These are phyloP conservation scores for Drosophila stalkeri DNA, from an alignment of 2,888 invertebrate genomes.

Conservation along the genomic window DNA sequence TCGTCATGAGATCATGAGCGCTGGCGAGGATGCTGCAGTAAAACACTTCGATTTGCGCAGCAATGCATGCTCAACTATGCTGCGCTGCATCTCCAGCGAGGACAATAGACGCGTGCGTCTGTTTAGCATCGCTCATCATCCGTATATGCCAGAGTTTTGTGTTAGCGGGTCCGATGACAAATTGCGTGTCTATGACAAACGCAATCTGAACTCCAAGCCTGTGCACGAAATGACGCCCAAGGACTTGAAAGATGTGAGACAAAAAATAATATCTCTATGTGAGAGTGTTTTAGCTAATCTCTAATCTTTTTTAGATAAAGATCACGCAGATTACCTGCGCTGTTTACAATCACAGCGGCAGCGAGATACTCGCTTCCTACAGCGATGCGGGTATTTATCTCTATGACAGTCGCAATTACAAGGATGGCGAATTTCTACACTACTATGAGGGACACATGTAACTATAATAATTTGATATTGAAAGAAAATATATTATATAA, in stretches of 20 bases:
- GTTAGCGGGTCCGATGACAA: constrained; percentile 93
- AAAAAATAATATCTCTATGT: not conserved
- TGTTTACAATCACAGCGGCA: constrained; percentile 95
- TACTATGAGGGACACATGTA: constrained; percentile 88
- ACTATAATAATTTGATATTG: constrained; percentile 16
- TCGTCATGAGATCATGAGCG: constrained; percentile 92
- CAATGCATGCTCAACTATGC: constrained; percentile 50
- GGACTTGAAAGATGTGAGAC: constrained; percentile 49
- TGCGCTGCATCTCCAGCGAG: constrained; percentile 86
- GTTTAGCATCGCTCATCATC: constrained; percentile 95
- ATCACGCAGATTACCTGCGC: constrained; percentile 92
- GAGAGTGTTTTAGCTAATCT: not conserved
- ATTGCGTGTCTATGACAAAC: constrained; percentile 91
- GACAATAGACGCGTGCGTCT: constrained; percentile 88
- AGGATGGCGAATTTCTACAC: constrained; percentile 85
- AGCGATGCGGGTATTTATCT: constrained; percentile 97
- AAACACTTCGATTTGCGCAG: constrained; percentile 93
- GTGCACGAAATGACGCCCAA: constrained; percentile 86
- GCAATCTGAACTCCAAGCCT: constrained; percentile 86
- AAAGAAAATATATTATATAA: not conserved
- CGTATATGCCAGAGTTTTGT: constrained; percentile 91
- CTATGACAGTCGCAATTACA: constrained; percentile 89
- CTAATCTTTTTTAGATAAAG: constrained; percentile 46
- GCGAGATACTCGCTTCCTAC: constrained; percentile 96
- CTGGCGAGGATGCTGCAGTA: constrained; percentile 95